These are phyloP conservation scores for Amia ocellicauda DNA, from an alignment of 2,113 vertebrate genomes.

Conservation along the genomic window DNA sequence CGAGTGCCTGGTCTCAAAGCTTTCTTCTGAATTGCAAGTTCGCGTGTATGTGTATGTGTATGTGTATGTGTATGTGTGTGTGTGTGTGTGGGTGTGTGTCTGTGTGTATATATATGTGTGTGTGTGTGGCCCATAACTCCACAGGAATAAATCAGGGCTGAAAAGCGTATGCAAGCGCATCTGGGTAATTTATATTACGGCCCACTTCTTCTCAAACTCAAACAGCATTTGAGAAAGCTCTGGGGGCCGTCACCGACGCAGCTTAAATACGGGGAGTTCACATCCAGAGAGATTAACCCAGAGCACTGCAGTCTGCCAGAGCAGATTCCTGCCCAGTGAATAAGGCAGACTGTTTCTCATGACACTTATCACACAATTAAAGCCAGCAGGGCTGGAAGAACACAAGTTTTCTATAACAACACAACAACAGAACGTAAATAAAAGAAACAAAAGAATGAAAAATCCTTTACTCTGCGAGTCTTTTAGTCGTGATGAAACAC, in stretches of 20 bases:
- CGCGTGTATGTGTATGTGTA: too few relatives aligned
- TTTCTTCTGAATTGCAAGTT: too few relatives aligned
- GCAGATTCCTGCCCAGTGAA: constrained; percentile 49
- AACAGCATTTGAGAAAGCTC: constrained; percentile 10
- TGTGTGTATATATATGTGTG: too few relatives aligned
- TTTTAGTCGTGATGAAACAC: too few relatives aligned
- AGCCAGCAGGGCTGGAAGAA: neutral
- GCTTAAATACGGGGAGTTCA: constrained; percentile 40
- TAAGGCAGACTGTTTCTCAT: constrained; percentile 42
- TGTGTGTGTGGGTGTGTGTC: too few relatives aligned
- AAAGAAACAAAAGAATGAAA: too few relatives aligned
- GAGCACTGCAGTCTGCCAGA: constrained; percentile 36
- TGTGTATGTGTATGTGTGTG: too few relatives aligned
- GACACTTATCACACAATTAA: constrained; percentile 10
- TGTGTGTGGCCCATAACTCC: constrained; percentile 24
- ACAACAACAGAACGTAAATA: too few relatives aligned
- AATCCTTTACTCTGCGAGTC: too few relatives aligned
- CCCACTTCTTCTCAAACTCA: constrained; percentile 43
- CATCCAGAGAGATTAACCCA: constrained; percentile 39
- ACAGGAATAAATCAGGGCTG: constrained; percentile 44
- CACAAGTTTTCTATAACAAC: too few relatives aligned
- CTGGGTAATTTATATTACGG: constrained; percentile 50
- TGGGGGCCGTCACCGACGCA: constrained; percentile 13
- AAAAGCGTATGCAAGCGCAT: constrained; percentile 20
- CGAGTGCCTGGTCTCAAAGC: too few relatives aligned